Evolutionary conservation across 2,888 invertebrate species (phyloP).

Genomic region (Andricus curvator): DNA sequence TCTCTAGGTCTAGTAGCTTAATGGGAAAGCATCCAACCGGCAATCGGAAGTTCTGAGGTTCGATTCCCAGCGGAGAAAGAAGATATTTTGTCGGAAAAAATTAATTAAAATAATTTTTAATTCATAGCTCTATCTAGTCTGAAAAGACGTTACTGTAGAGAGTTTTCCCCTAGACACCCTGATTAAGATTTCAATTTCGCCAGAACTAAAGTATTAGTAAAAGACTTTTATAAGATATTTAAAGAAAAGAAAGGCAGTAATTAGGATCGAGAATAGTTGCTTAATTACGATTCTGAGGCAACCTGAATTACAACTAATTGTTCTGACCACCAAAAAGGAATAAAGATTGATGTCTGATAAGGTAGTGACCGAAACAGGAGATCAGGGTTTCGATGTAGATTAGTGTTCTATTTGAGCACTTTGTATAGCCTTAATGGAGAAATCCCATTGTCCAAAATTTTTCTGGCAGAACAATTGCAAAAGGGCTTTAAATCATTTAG

Average conservation of each 20-base stretch:
- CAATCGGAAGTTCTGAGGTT: too few species aligned
- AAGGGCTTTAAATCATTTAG: slow-evolving; percentile 15
- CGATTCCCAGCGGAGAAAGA: too few species aligned
- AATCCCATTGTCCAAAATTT: slow-evolving; percentile 28
- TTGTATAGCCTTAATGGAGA: slow-evolving; percentile 26
- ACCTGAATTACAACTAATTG: not conserved
- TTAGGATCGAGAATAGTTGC: not conserved
- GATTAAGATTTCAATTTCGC: not conserved
- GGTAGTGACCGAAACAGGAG: slow-evolving; percentile 4
- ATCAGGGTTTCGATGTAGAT: slow-evolving; percentile 18
- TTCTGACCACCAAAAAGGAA: slow-evolving; percentile 27
- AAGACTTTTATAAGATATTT: not conserved
- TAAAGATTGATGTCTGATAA: slow-evolving; percentile 26
- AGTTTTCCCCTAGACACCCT: too few species aligned
- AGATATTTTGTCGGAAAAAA: too few species aligned
- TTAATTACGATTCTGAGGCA: not conserved
- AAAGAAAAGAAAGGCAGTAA: not conserved
- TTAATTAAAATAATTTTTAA: too few species aligned
- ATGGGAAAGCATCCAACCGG: too few species aligned
- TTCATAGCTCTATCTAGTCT: too few species aligned
- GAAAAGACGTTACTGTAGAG: too few species aligned
- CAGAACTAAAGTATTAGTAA: too few species aligned
- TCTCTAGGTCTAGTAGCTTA: too few species aligned
- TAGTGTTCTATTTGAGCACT: slow-evolving; percentile 14
- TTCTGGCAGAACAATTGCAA: slow-evolving; percentile 29